A percentile compares a stretch with the other conserved stretches of the same genome.
Evolutionary conservation across 2,113 vertebrate species (phyloP).

Genomic region (Ginglymostoma cirratum): DNA sequence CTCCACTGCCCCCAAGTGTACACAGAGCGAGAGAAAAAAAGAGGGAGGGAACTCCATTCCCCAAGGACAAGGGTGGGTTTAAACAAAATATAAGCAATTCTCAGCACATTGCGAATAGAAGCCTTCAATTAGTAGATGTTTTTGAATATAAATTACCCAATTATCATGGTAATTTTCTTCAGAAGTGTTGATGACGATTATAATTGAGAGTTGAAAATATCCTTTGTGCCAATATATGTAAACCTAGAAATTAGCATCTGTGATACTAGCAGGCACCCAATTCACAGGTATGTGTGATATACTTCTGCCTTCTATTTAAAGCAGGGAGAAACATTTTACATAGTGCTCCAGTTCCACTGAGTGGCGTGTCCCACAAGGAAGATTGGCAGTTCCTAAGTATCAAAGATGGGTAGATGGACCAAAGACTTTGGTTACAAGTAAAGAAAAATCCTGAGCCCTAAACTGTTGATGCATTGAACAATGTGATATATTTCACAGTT

Average conservation of each 20-base stretch:
- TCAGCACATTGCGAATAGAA: not conserved
- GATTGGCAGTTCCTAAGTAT: not conserved
- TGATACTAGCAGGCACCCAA: not conserved
- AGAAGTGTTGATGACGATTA: not conserved
- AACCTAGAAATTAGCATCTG: slow-evolving; percentile 7
- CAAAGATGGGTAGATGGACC: not conserved
- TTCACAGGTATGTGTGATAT: not conserved
- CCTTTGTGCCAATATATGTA: not conserved
- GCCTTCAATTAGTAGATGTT: not conserved
- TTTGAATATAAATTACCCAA: not conserved
- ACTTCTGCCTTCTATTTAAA: not conserved
- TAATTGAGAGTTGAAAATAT: slow-evolving; percentile 9
- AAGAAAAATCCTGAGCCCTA: not conserved
- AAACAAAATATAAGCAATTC: slow-evolving; percentile 9
- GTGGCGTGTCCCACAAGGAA: not conserved
- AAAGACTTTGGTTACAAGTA: not conserved
- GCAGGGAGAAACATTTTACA: not conserved
- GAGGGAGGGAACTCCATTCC: not conserved
- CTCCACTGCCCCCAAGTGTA: slow-evolving; percentile 25
- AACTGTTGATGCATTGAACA: not conserved
- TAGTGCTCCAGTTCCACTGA: not conserved
- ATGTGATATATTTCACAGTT: not conserved
- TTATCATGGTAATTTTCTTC: slow-evolving; percentile 4
- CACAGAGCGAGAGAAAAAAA: too few relatives aligned
- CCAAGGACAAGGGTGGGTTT: not conserved